Base-by-base conservation (phyloP, 2,888 invertebrate genomes). In the Cynaeus angustus region DNA sequence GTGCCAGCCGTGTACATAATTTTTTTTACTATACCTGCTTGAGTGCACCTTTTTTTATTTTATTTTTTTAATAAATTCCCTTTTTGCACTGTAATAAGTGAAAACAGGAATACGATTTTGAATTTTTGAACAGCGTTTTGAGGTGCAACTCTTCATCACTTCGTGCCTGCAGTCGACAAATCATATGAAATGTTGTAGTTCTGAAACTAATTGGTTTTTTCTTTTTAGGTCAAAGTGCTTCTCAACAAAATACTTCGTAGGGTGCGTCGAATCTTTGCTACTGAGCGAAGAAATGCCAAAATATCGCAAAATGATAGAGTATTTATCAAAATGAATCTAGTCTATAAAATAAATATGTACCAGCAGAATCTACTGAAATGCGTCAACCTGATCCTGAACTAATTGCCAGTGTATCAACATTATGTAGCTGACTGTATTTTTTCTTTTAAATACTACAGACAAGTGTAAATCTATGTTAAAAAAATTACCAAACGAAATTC, bases 231-330 rank as follows among this genome's bases (percentile, higher is more conserved):
- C 90, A 83, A 88, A 91, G 86, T 93, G 94, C 88, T 94, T 93
- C 87, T 90, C 91, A 83, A 91, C 91, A 86, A 88, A 90, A 87
- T 92, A 91, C 88, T 94, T 94, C 88, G 90, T 90, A 87, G 92
- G 92, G 87, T 94, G 93, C 87, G 88, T 92, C 88, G 91, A 92
- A 87, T 91, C 91, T 85, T 89, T 94, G 87, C 89, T 91, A 86
- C 89, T 92, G 86, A 88, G 88, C 84, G 92, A 93, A 86, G 92
- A 94, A 86, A 90, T 90, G 87, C 91, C 91, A 85, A 90, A 91
- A 86, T 90, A 91, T 87, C 89, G 89, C 85, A 91, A 91, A 87
- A 91, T 92, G 92, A 91, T 92, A 86, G 92, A 92, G 87, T 92
- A 90, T 87, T 88, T 93, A 87, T 92, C 92, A 84, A 88, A 88